Evolutionary conservation across 1,140 invertebrate species (phyloP).

Genomic region (Nasonia vitripennis): DNA sequence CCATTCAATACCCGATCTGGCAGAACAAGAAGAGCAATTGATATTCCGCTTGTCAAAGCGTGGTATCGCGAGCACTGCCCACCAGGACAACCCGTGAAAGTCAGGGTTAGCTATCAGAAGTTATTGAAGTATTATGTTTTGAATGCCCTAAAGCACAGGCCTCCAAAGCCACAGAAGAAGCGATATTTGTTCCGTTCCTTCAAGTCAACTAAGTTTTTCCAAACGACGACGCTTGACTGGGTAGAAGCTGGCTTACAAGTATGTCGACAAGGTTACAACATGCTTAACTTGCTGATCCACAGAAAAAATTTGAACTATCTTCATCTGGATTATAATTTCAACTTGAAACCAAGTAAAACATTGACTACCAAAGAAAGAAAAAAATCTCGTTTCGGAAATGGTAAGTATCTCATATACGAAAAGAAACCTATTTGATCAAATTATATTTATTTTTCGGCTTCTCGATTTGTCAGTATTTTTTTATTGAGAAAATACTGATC

Average conservation of each 20-base stretch:
- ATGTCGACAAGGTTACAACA: slow-evolving; percentile 99
- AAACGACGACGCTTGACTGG: slow-evolving; percentile 99
- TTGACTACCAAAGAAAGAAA: slow-evolving; percentile 99
- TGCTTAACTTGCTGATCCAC: slow-evolving; percentile 99
- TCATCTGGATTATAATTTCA: slow-evolving; percentile 99
- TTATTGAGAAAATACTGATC: slow-evolving; percentile 3
- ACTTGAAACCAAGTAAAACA: slow-evolving; percentile 99
- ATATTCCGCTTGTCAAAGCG: slow-evolving; percentile 97
- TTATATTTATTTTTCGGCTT: neutral
- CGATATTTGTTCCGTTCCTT: slow-evolving; percentile 98
- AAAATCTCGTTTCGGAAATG: slow-evolving; percentile 99
- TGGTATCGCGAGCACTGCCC: slow-evolving; percentile 99
- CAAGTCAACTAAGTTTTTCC: slow-evolving; percentile 99
- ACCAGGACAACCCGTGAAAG: slow-evolving; percentile 98
- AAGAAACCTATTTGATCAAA: slow-evolving; percentile 8
- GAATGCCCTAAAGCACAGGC: slow-evolving; percentile 97
- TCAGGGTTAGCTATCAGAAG: slow-evolving; percentile 99
- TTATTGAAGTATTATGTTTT: slow-evolving; percentile 98
- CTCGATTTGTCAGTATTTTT: slow-evolving; percentile 13
- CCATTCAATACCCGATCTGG: slow-evolving; percentile 98
- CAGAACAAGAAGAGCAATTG: slow-evolving; percentile 91
- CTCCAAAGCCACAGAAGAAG: slow-evolving; percentile 99
- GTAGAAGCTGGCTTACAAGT: slow-evolving; percentile 99
- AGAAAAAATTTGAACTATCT: slow-evolving; percentile 99
- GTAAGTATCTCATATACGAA: slow-evolving; percentile 70